Evolutionary conservation across 2,113 vertebrate species (phyloP), one percentile per base, ranked within the genome.

Genomic region (Cyanoramphus novaezelandiae): DNA sequence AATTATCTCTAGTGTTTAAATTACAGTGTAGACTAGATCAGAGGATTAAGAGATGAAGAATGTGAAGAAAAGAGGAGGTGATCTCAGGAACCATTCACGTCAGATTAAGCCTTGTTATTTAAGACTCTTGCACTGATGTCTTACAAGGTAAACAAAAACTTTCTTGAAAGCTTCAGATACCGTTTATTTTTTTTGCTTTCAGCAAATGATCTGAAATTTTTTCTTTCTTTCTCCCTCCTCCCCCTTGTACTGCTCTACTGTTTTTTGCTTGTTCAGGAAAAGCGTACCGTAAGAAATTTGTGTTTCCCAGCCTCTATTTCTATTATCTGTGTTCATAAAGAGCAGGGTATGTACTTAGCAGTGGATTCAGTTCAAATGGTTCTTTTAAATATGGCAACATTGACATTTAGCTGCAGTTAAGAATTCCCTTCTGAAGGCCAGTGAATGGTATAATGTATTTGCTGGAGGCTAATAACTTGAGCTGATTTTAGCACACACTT

Each of bases 241-340:
- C 1, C 0, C 8, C 17, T 3, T 1, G 19, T 7, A 41, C 3
- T 68, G 13, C 19, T 46, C n/a, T 49, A 7, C 35, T 25, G 1
- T 1, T 11, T 77, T 92, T 84, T 55, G 3, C 31, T 46, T 39
- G 3, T 68, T 6, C 16, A 63, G 20, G 37, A 59, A 75, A 82
- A 83, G 3, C 0, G 0, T 64, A 13, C 18, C 31, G 2, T 83
- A 27, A 52, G 57, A 76, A 86, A 11, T 25, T n/a, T 76, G 29
- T 55, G 17, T 23, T 47, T 87, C 41, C 25, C 28, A 74, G 16
- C 16, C 57, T 23, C 17, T 72, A 2, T 69, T 85, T 85, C 17
- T 82, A 0, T 74, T 89, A 85, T 59, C 41, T 70, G 8, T 72
- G 37, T 70, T 88, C 21, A 21, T 6, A 39, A 39, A 49, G 15